These are phyloP conservation scores for Poeciliopsis paucimaculata DNA, from an alignment of 2,797 vertebrate genomes.

Conservation along the genomic window DNA sequence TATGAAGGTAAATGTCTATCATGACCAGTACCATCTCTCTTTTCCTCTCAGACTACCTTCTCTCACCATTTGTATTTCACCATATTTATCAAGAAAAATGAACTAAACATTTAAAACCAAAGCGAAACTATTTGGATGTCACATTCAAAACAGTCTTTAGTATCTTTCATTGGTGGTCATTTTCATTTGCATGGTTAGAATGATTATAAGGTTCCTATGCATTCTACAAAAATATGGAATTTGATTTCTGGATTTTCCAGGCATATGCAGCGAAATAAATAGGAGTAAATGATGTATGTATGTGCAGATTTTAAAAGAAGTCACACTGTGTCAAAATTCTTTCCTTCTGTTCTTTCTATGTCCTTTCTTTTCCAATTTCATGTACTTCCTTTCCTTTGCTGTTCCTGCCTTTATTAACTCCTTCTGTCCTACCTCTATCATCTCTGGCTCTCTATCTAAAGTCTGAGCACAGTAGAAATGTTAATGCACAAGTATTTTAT, in stretches of 20 bases:
- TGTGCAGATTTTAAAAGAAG: no score
- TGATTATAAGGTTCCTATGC: background rate
- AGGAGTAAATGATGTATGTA: background rate
- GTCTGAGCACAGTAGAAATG: no score
- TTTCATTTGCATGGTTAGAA: background rate
- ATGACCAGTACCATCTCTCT: conserved; percentile 8
- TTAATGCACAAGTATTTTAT: no score
- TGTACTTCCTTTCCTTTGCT: background rate
- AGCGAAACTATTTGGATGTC: background rate
- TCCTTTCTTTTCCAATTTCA: background rate
- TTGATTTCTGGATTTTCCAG: background rate
- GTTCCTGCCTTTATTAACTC: background rate
- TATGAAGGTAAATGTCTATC: conserved; percentile 23
- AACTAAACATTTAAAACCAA: background rate
- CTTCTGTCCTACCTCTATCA: background rate
- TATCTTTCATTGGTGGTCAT: background rate
- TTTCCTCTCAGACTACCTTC: conserved; percentile 5
- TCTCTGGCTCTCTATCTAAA: no score
- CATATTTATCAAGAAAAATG: background rate
- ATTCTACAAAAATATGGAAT: background rate
- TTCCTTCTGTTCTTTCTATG: background rate
- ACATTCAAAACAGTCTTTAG: background rate
- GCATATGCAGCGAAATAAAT: background rate
- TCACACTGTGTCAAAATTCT: background rate
- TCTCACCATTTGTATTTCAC: background rate